Conservation (phyloP, 2,113 vertebrate species). For the Acrocephalus arundinaceus region DNA sequence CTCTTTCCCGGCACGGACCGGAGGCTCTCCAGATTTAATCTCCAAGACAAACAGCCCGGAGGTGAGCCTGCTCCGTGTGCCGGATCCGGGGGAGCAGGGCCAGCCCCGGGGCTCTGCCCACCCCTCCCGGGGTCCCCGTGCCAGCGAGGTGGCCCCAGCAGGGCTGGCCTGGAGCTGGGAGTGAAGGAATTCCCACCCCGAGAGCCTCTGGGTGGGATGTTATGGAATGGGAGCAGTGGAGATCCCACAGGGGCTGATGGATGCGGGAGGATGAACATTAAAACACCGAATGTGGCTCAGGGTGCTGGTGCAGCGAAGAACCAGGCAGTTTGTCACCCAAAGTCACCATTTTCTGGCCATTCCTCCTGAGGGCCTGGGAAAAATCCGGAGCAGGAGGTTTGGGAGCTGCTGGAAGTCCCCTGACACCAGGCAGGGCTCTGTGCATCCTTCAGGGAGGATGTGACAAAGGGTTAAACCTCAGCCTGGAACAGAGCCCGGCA, state of each 20-base stretch:
- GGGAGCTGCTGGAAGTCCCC: neutral
- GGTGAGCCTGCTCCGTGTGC: slow-evolving; percentile 30
- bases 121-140: neutral
- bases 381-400: neutral
- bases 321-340: neutral
- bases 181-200: neutral
- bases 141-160: neutral
- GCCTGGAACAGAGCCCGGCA: neutral
- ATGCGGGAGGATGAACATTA: rapidly evolving
- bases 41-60: slow-evolving; percentile 73
- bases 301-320: neutral
- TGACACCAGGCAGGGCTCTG: too few relatives aligned
- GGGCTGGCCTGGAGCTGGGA: slow-evolving; percentile 13
- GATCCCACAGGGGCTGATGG: neutral
- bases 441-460: rapidly evolving
- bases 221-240: neutral
- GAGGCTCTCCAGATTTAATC: slow-evolving; percentile 55
- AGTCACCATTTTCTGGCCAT: neutral
- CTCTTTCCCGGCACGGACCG: neutral
- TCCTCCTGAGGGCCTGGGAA: neutral
- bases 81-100: neutral
- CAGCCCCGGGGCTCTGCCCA: neutral
- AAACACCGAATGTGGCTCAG: rapidly evolving
- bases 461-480: neutral
- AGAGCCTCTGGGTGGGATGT: neutral